Conservation (phyloP, 2,113 vertebrate species). For the Pluvianellus socialis region DNA sequence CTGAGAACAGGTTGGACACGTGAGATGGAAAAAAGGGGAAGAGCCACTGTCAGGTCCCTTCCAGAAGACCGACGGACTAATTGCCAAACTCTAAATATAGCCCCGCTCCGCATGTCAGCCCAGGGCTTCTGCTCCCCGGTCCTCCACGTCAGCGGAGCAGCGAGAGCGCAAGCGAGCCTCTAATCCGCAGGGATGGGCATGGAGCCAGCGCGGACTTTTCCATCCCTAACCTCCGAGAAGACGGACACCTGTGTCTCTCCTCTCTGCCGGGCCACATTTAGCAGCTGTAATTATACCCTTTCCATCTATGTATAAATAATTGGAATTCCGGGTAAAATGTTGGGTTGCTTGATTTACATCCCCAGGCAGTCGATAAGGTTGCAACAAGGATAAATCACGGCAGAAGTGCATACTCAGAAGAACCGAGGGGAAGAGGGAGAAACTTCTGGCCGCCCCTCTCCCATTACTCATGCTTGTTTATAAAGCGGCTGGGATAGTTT, state of each 20-base stretch:
- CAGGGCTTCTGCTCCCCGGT: not conserved
- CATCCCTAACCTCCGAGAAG: not conserved
- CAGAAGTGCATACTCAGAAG: slow-evolving; percentile 40
- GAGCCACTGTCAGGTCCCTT: not conserved
- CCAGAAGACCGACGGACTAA: not conserved
- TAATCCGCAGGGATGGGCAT: not conserved
- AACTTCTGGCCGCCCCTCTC: not conserved
- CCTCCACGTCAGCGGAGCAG: not conserved
- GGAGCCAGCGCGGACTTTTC: slow-evolving; percentile 29
- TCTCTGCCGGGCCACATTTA: not conserved
- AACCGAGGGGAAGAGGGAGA: slow-evolving; percentile 24
- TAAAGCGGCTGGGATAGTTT: not conserved
- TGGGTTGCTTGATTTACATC: slow-evolving; percentile 44
- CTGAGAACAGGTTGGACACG: not conserved
- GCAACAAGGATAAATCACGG: slow-evolving; percentile 48
- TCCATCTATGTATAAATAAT: slow-evolving; percentile 42
- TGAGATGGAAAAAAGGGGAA: not conserved
- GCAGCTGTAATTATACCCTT: slow-evolving; percentile 38
- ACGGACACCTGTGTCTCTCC: slow-evolving; percentile 23
- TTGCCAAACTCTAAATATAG: not conserved
- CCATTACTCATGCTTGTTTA: slow-evolving; percentile 46
- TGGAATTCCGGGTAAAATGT: slow-evolving; percentile 49
- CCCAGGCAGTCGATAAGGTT: slow-evolving; percentile 18
- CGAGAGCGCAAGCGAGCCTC: not conserved
- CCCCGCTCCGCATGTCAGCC: not conserved